phyloP scores from a whole-genome alignment of 2,113 vertebrate species.

The Hepsetus odoe region DNA sequence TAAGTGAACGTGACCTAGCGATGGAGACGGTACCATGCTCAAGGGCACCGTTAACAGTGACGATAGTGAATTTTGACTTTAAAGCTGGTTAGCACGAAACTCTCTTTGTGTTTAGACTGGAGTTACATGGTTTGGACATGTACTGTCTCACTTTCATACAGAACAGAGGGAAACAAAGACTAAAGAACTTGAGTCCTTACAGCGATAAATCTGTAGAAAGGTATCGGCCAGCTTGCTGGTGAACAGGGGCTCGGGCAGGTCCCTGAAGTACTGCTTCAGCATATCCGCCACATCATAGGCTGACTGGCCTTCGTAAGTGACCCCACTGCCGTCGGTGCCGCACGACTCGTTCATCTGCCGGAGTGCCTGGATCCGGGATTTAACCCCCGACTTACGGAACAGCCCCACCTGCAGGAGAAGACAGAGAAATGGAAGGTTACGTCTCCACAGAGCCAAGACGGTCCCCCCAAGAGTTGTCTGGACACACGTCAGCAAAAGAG shows the following conservation, averaged over 20 bases:
- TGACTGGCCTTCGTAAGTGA: conserved; percentile 93
- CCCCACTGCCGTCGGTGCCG: conserved; percentile 80
- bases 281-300: conserved; percentile 97
- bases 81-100: no score
- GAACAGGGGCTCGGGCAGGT: conserved; percentile 93
- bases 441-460: no score
- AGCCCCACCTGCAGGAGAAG: conserved; percentile 85
- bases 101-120: no score
- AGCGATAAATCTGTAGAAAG: conserved; percentile 97
- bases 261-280: conserved; percentile 97
- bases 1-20: no score
- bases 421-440: neutral
- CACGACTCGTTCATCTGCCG: conserved; percentile 92
- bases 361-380: conserved; percentile 93
- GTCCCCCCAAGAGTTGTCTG: no score
- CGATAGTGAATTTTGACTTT: no score
- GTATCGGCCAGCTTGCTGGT: conserved; percentile 95
- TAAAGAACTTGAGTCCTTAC: conserved; percentile 79
- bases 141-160: no score
- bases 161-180: no score
- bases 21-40: no score
- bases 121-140: no score
- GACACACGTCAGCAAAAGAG: no score
- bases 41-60: no score
- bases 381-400: conserved; percentile 96